A percentile compares a stretch with the other conserved stretches of the same genome.
Evolutionary conservation across 1,140 invertebrate genomes (phyloP).

Genomic region (Caenorhabditis tropicalis): DNA sequence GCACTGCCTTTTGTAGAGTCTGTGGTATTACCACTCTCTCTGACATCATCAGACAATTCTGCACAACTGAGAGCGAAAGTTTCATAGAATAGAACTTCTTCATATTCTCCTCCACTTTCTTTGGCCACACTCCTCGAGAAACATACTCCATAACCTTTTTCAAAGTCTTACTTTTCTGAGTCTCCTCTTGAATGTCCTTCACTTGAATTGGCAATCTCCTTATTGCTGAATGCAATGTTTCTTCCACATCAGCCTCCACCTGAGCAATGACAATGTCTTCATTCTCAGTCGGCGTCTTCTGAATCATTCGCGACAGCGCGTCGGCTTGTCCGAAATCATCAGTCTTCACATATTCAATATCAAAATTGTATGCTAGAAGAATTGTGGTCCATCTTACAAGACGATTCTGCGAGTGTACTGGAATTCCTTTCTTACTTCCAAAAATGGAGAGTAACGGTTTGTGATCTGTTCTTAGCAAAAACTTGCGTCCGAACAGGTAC

Average conservation of each 20-base stretch:
- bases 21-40: slow-evolving; percentile 69
- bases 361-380: slow-evolving; percentile 69
- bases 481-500: slow-evolving; percentile 74
- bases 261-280: slow-evolving; percentile 54
- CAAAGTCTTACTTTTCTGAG: background rate
- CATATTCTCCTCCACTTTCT: background rate
- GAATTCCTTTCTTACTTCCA: slow-evolving; percentile 68
- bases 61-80: background rate
- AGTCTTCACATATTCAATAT: slow-evolving; percentile 68
- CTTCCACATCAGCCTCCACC: slow-evolving; percentile 4
- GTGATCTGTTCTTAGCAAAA: slow-evolving; percentile 74
- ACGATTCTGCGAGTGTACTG: slow-evolving; percentile 59
- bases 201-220: background rate
- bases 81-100: background rate
- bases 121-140: background rate
- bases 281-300: background rate
- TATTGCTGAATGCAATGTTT: background rate
- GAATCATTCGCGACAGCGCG: slow-evolving; percentile 66
- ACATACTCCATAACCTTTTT: background rate
- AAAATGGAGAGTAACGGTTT: slow-evolving; percentile 74
- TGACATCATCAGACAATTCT: slow-evolving; percentile 64
- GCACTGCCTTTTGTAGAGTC: slow-evolving; percentile 59
- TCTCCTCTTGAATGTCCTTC: background rate
- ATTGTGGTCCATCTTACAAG: slow-evolving; percentile 60
- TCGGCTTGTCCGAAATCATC: slow-evolving; percentile 63